Evolutionary conservation across 2,888 invertebrate species (phyloP).

Genomic region (Dichetophora obliterata): DNA sequence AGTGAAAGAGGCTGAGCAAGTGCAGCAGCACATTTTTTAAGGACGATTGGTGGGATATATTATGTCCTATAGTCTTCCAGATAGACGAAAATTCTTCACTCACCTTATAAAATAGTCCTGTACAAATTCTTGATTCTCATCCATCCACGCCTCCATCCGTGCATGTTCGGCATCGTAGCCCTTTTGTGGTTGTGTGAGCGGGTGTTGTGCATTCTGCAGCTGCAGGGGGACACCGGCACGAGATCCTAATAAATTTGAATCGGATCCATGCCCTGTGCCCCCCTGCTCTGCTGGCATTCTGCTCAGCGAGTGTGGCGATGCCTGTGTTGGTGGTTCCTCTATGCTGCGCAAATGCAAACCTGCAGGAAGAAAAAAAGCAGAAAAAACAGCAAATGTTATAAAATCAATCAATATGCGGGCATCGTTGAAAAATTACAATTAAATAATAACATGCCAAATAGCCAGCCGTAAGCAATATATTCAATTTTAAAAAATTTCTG

Average conservation of each 20-base stretch:
- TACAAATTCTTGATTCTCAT: slow-evolving; percentile 95
- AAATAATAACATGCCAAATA: too few species aligned
- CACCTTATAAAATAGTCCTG: slow-evolving; percentile 95
- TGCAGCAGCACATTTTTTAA: too few species aligned
- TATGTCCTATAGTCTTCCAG: too few species aligned
- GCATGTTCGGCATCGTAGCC: slow-evolving; percentile 88
- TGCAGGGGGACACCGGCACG: slow-evolving; percentile 71
- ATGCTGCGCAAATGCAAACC: slow-evolving; percentile 89
- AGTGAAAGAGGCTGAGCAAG: too few species aligned
- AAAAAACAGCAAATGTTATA: not conserved
- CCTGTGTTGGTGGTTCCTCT: slow-evolving; percentile 81
- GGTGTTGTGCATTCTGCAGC: slow-evolving; percentile 47
- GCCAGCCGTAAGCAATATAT: not conserved
- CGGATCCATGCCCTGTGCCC: slow-evolving; percentile 77
- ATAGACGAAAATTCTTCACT: slow-evolving; percentile 47
- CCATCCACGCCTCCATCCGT: slow-evolving; percentile 94
- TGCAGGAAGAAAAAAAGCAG: slow-evolving; percentile 66
- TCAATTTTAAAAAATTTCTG: too few species aligned
- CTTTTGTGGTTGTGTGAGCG: slow-evolving; percentile 57
- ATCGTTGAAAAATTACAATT: not conserved
- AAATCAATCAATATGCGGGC: not conserved
- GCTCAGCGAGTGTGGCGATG: slow-evolving; percentile 56
- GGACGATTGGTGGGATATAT: too few species aligned
- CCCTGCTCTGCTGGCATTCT: slow-evolving; percentile 75
- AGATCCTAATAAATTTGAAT: slow-evolving; percentile 69